Percentiles rank a stretch among this genome's conserved stretches.
phyloP scores from a whole-genome alignment of 2,797 vertebrate species.

The Anabas testudineus region DNA sequence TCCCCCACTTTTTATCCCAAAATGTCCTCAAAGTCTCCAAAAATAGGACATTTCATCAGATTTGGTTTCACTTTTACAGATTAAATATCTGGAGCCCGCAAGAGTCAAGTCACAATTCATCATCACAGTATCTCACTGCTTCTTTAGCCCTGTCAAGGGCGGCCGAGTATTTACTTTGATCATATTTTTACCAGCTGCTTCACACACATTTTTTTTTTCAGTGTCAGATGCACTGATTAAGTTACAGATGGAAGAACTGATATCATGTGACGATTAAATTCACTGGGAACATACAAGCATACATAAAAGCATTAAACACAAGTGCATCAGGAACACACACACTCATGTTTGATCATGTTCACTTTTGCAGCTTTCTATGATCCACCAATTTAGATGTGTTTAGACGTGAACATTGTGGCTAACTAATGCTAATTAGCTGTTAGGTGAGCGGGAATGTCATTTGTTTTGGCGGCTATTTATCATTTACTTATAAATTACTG shows the following conservation, averaged over 20 bases:
- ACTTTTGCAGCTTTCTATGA: conserved; percentile 6
- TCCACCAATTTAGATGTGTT: conserved; percentile 7
- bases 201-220: conserved; percentile 37
- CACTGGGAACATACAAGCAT: conserved; percentile 4
- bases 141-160: conserved; percentile 6
- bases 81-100: conserved; percentile 6
- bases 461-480: no score
- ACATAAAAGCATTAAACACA: no score
- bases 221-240: conserved; percentile 43
- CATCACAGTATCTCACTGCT: conserved; percentile 20
- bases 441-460: no score
- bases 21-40: conserved; percentile 12
- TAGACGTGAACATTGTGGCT: no score
- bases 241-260: conserved; percentile 29
- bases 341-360: no score
- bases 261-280: conserved; percentile 18
- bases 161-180: conserved; percentile 13
- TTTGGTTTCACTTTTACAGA: conserved; percentile 15
- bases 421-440: no score
- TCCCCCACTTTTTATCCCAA: background rate
- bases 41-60: conserved; percentile 9
- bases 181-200: conserved; percentile 29
- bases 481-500: no score
- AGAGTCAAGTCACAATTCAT: conserved; percentile 21
- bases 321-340: no score